Evolutionary conservation across 2,797 vertebrate genomes (phyloP).

Genomic region (Alcedo atthis): DNA sequence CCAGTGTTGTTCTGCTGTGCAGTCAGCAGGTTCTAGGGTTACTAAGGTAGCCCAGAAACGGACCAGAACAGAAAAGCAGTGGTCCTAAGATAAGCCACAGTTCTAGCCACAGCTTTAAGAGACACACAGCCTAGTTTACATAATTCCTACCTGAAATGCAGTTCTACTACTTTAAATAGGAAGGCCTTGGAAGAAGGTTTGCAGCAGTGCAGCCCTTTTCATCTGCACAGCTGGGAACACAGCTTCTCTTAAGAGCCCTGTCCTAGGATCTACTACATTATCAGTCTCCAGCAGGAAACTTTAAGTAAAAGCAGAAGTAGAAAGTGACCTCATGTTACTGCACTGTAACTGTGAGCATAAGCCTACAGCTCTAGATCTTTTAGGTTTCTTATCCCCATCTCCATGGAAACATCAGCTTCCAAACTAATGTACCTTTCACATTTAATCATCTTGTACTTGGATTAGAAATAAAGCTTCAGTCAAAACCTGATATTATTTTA

Average conservation of each 20-base stretch:
- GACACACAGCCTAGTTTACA: not conserved
- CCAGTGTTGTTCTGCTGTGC: not conserved
- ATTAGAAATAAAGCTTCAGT: not conserved
- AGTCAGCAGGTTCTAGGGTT: not conserved
- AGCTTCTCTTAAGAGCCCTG: not conserved
- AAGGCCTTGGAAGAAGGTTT: not conserved
- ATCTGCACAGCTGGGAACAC: not conserved
- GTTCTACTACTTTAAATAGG: not conserved
- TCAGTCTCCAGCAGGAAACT: not conserved
- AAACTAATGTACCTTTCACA: not conserved
- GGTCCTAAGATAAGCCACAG: not conserved
- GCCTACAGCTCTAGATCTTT: not conserved
- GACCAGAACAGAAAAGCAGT: not conserved
- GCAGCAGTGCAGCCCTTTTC: not conserved
- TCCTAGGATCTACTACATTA: not conserved
- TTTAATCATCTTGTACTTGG: not conserved
- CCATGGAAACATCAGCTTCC: constrained; percentile 19
- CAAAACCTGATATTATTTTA: not conserved
- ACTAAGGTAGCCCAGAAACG: not conserved
- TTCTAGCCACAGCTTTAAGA: not conserved
- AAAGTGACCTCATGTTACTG: not conserved
- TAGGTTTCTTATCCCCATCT: not conserved
- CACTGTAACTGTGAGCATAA: not conserved
- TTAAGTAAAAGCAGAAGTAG: not conserved
- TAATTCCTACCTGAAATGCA: not conserved